Percentiles rank a stretch among this genome's conserved stretches.
Conservation (phyloP, 2,113 vertebrate species). For the Phocoena phocoena region DNA sequence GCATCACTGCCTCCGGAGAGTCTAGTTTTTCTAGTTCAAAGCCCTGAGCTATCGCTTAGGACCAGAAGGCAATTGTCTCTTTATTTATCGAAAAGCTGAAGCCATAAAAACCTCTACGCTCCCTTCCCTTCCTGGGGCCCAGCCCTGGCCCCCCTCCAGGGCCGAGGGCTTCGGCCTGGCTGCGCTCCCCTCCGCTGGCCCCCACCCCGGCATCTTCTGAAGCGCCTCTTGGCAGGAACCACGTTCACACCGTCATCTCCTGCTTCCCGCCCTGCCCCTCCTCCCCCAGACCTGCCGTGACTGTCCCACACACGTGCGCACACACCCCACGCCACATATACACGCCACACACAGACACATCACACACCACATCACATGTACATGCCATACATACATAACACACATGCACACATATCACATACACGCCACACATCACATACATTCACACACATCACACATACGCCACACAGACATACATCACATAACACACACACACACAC, state of each 20-base stretch:
- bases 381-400: neutral
- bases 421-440: neutral
- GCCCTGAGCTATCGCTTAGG: neutral
- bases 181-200: accelerated
- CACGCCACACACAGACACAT: neutral
- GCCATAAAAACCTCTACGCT: neutral
- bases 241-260: accelerated
- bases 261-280: no score
- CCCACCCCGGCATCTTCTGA: neutral
- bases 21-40: conserved; percentile 30
- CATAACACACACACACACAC: no score
- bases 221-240: neutral
- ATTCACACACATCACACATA: neutral
- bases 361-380: neutral
- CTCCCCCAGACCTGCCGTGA: neutral
- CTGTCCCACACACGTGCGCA: accelerated
- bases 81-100: neutral
- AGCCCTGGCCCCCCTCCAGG: neutral
- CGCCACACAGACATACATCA: no score
- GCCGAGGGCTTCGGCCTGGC: accelerated
- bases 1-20: neutral
- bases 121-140: neutral
- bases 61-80: neutral
- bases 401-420: no score
- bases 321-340: neutral